Evolutionary conservation across 2,888 invertebrate genomes (phyloP).

Genomic region (Fabriciana adippe): DNA sequence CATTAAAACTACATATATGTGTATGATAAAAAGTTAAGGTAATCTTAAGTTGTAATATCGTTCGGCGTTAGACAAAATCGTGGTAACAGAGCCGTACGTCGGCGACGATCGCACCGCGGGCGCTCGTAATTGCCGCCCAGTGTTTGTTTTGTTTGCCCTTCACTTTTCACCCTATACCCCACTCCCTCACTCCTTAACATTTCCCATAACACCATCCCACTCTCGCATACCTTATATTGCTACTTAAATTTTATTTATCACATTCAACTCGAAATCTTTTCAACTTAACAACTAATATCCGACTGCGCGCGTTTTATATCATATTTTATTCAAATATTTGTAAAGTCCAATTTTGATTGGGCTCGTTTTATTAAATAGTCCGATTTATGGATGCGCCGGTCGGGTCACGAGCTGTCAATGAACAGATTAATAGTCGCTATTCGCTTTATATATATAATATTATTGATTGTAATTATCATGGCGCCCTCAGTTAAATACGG

Average conservation of each 20-base stretch:
- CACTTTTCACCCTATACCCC: slow-evolving; percentile 49
- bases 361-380: slow-evolving; percentile 21
- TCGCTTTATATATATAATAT: slow-evolving; percentile 55
- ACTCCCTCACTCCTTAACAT: slow-evolving; percentile 32
- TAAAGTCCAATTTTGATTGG: slow-evolving; percentile 26
- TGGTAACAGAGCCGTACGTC: slow-evolving; percentile 50
- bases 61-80: slow-evolving; percentile 45
- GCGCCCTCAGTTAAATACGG: slow-evolving; percentile 65
- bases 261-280: slow-evolving; percentile 54
- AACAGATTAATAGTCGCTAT: slow-evolving; percentile 61
- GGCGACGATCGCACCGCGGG: slow-evolving; percentile 62
- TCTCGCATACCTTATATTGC: slow-evolving; percentile 49
- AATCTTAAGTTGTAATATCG: neutral
- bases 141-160: slow-evolving; percentile 70
- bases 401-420: slow-evolving; percentile 40
- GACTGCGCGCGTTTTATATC: slow-evolving; percentile 17
- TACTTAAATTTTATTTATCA: slow-evolving; percentile 69
- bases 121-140: slow-evolving; percentile 70
- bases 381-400: slow-evolving; percentile 22
- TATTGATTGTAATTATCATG: slow-evolving; percentile 79
- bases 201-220: slow-evolving; percentile 36
- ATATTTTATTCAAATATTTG: slow-evolving; percentile 22
- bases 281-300: slow-evolving; percentile 42
- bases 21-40: neutral
- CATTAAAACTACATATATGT: neutral